Evolutionary conservation across 2,797 vertebrate genomes (phyloP).

Genomic region (Periophthalmus magnuspinnatus): DNA sequence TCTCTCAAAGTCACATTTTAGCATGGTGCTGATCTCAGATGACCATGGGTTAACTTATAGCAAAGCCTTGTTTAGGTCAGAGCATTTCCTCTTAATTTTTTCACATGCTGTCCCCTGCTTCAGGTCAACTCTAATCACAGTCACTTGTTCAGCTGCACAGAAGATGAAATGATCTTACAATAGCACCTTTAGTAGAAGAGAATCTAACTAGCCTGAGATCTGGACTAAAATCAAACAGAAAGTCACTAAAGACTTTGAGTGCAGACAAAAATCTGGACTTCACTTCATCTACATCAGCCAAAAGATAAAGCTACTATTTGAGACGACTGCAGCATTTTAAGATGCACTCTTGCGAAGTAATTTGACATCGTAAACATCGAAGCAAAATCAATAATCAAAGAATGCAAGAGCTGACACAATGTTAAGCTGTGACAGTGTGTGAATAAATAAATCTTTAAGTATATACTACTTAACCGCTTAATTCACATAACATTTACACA

Average conservation of each 20-base stretch:
- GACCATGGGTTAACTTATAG: constrained; percentile 44
- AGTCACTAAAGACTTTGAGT: constrained; percentile 57
- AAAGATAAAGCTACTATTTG: constrained; percentile 16
- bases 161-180: constrained; percentile 68
- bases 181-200: constrained; percentile 75
- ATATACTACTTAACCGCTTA: constrained; percentile 39
- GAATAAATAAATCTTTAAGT: constrained; percentile 60
- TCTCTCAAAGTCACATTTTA: constrained; percentile 48
- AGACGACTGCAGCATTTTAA: constrained; percentile 48
- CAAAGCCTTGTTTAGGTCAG: constrained; percentile 37
- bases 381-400: constrained; percentile 46
- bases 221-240: constrained; percentile 46
- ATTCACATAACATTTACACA: constrained; percentile 67
- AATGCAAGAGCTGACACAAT: constrained; percentile 46
- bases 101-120: constrained; percentile 58
- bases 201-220: constrained; percentile 34
- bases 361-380: constrained; percentile 66
- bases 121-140: constrained; percentile 48
- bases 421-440: constrained; percentile 55
- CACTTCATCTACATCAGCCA: constrained; percentile 19
- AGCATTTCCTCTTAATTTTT: constrained; percentile 59
- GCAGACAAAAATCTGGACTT: constrained; percentile 32
- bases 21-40: constrained; percentile 38
- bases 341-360: constrained; percentile 58
- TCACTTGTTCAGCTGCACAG: constrained; percentile 76